phyloP scores from a whole-genome alignment of 2,888 invertebrate genomes.

The Drosophila phalerata region DNA sequence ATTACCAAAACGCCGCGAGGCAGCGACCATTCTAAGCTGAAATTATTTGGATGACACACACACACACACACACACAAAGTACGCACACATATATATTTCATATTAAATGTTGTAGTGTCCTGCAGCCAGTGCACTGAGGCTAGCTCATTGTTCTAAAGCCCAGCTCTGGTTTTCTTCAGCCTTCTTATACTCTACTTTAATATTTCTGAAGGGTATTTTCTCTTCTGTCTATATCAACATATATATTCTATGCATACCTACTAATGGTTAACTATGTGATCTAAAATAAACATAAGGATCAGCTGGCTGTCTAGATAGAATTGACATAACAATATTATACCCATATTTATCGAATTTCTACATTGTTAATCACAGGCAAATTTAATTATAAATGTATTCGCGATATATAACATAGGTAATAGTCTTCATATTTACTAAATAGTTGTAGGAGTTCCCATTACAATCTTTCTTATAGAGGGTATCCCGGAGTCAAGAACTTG shows the following conservation, averaged over 20 bases:
- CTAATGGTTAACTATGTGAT: not conserved
- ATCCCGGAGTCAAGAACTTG: not conserved
- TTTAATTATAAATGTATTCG: no score
- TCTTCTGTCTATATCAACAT: not conserved
- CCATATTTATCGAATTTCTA: not conserved
- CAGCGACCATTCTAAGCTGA: conserved; percentile 42
- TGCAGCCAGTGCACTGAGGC: conserved; percentile 54
- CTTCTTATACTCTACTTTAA: conserved; percentile 27
- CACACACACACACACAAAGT: conserved; percentile 1
- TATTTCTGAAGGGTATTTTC: not conserved
- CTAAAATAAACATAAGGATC: not conserved
- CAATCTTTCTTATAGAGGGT: conserved; percentile 23
- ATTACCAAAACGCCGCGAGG: conserved; percentile 44
- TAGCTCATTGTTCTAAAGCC: conserved; percentile 65
- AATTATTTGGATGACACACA: conserved; percentile 58
- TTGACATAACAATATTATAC: no score
- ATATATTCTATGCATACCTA: not conserved
- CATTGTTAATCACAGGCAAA: no score
- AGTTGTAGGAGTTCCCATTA: no score
- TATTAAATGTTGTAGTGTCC: conserved; percentile 39
- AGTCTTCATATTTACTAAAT: no score
- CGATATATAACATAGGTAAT: no score
- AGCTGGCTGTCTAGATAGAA: no score
- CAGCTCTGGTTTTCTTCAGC: conserved; percentile 27
- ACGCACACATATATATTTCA: no score